These are phyloP conservation scores for Orbicella faveolata DNA, from an alignment of 64 coral and sea anemone genomes.

Conservation along the genomic window DNA sequence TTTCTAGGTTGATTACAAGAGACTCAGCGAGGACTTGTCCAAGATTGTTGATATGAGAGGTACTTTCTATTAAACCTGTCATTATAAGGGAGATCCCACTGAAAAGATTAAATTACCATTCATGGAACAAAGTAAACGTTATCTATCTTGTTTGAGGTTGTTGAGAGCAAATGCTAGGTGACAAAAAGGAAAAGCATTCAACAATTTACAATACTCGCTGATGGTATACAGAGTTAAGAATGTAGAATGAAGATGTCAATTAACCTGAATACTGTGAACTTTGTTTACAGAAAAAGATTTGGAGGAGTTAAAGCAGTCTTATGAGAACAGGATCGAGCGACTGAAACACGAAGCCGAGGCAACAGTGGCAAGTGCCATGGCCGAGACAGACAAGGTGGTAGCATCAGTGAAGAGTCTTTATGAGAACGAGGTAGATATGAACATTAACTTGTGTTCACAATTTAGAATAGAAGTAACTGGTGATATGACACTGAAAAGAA, in stretches of 20 bases:
- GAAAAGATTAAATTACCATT: no score
- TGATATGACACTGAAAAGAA: no score
- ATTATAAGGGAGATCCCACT: no score
- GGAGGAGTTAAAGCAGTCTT: slow-evolving; percentile 73
- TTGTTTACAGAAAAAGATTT: slow-evolving; percentile 66
- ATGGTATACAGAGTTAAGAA: not conserved
- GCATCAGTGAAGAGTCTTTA: slow-evolving; percentile 61
- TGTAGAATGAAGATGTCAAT: not conserved
- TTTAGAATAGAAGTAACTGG: not conserved
- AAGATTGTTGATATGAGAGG: slow-evolving; percentile 89
- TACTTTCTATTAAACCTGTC: no score
- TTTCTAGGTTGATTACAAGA: slow-evolving; percentile 93
- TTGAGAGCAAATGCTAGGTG: no score
- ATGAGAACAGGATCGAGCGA: slow-evolving; percentile 47
- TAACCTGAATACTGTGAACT: not conserved
- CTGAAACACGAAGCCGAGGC: slow-evolving; percentile 69
- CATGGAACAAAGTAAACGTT: no score
- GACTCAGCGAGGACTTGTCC: slow-evolving; percentile 88
- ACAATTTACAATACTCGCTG: no score
- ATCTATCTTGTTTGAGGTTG: no score
- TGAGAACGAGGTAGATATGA: slow-evolving; percentile 55
- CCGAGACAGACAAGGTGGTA: slow-evolving; percentile 54
- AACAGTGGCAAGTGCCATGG: slow-evolving; percentile 31
- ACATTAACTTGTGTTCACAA: not conserved
- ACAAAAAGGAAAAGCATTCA: no score